Percentiles rank a stretch among this genome's conserved stretches.
phyloP scores from a whole-genome alignment of 1,140 invertebrate species.

The Drosophila leontia region DNA sequence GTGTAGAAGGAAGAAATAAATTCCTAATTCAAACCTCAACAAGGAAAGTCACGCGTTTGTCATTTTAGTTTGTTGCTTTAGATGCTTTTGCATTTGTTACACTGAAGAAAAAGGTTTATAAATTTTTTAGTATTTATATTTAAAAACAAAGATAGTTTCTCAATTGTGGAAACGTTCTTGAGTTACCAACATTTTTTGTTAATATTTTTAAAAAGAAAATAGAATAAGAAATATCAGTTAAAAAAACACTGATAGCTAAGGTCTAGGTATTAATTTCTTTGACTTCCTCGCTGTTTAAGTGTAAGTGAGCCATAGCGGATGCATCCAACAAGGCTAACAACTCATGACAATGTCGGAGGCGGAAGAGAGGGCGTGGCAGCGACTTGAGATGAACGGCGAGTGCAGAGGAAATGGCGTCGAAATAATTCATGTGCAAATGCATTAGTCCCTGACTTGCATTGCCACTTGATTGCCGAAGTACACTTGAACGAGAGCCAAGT shows the following conservation, averaged over 20 bases:
- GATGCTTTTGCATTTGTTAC: neutral
- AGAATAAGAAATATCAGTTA: neutral
- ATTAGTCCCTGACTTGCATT: slow-evolving; percentile 54
- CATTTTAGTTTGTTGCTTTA: slow-evolving; percentile 31
- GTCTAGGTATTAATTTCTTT: neutral
- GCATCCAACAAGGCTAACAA: slow-evolving; percentile 34
- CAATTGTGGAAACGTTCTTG: neutral
- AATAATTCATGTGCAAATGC: slow-evolving; percentile 58
- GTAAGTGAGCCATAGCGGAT: slow-evolving; percentile 40
- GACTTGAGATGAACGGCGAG: slow-evolving; percentile 3
- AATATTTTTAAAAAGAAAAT: neutral
- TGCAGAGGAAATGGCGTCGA: slow-evolving; percentile 42
- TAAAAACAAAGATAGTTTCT: neutral
- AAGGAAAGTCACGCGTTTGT: slow-evolving; percentile 31
- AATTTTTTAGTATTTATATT: neutral
- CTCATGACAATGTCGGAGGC: slow-evolving; percentile 33
- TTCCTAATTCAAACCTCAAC: slow-evolving; percentile 22
- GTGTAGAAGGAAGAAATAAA: slow-evolving; percentile 9
- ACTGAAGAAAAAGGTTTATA: neutral
- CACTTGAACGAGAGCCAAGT: slow-evolving; percentile 22
- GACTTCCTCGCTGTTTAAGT: neutral
- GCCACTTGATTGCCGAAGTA: slow-evolving; percentile 45
- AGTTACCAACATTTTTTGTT: neutral
- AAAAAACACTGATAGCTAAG: neutral
- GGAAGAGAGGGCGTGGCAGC: slow-evolving; percentile 1